Evolutionary conservation across 2,113 vertebrate species (phyloP), one percentile per base, ranked within the genome.

Genomic region (Gymnocephalus cernua): DNA sequence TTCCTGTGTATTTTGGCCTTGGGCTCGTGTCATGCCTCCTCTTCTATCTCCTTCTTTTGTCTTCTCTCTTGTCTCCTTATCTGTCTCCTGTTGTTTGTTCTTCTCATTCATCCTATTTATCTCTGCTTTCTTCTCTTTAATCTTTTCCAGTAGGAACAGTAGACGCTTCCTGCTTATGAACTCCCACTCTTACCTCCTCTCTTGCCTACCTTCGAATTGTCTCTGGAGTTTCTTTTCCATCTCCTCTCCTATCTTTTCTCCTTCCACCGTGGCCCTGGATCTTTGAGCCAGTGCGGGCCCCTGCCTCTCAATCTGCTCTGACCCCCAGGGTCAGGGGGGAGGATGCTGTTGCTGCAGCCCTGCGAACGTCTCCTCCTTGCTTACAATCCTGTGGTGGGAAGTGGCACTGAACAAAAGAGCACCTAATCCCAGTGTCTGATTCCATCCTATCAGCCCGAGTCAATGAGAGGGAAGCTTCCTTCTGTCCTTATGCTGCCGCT

Each of bases 341-440:
- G 89, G 83, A 82, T 84, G 89, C 83, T 83, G 86, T 78, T 23
- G 86, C 82, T 86, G 84, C 88, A 85, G 92, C 86, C 84, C 92
- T 79, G 87, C 86, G 59, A 91, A 93, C 90, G 81, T 95, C 94
- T 94, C 93, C 92, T 93, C 88, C 94, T 94, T 92, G 87, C 92
- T 87, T 93, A 87, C 84, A 92, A 90, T 92, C 91, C 94, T 70
- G 87, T 68, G 93, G 91, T 95, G 94, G 94, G 94, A 95, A 95
- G 93, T 92, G 92, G 91, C 90, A 89, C 79, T 80, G 90, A 81
- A 96, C 95, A 95, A 96, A 93, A 91, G 90, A 77, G 85, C 77
- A 51, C 70, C 88, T 96, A 95, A 96, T 96, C 95, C 95, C 65
- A 93, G 89, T 95, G 95, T 95, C 95, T 93, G 92, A 93, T 91